Conservation (phyloP, 2,888 invertebrate genomes). For the Harpalus rubripes region DNA sequence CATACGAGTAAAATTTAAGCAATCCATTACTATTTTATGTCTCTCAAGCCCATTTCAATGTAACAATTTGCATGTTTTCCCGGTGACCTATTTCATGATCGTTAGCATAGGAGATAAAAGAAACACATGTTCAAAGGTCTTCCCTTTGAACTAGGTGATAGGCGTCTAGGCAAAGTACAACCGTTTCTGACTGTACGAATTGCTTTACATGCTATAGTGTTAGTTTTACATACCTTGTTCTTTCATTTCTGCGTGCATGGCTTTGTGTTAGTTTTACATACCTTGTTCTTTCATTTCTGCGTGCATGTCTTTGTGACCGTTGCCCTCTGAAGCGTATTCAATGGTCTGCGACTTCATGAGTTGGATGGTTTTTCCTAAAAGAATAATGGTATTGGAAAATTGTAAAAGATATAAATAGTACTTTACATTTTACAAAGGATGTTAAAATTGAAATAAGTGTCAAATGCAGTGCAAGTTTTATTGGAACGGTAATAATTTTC, state of each 20-base stretch:
- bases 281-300: constrained; percentile 74
- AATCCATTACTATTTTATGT: background rate
- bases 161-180: background rate
- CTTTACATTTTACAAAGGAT: background rate
- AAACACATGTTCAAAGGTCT: constrained; percentile 34
- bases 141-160: background rate
- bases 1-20: background rate
- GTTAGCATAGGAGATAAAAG: background rate
- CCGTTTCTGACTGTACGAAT: background rate
- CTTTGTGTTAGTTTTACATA: constrained; percentile 69
- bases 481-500: too few relatives aligned
- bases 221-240: constrained; percentile 74
- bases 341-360: constrained; percentile 76
- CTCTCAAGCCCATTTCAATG: background rate
- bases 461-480: background rate
- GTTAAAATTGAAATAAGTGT: background rate
- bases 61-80: background rate
- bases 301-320: constrained; percentile 75
- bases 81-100: constrained; percentile 3
- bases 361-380: constrained; percentile 74
- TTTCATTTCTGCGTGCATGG: constrained; percentile 71
- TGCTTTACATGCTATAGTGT: background rate
- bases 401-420: constrained; percentile 47
- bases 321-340: constrained; percentile 73
- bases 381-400: constrained; percentile 42